Conservation (phyloP, 2,113 vertebrate genomes). For the Mirounga angustirostris region DNA sequence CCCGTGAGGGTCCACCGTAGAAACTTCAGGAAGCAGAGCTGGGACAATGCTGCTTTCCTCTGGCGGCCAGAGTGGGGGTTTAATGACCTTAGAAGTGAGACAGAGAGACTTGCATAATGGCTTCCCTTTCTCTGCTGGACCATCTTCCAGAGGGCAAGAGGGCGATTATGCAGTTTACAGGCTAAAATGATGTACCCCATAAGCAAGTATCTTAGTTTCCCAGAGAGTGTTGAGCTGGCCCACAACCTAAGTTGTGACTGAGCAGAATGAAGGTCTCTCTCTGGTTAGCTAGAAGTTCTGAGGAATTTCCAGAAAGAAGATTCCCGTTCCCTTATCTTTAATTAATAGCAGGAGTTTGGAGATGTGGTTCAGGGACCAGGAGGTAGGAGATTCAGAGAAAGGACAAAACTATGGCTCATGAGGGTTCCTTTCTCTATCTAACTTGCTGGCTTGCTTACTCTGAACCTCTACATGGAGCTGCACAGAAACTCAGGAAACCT, state of each 20-base stretch:
- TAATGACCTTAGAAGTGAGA: not conserved
- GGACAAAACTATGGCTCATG: not conserved
- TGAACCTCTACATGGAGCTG: not conserved
- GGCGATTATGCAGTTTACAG: not conserved
- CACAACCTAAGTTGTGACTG: not conserved
- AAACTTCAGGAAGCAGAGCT: not conserved
- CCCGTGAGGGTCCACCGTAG: not conserved
- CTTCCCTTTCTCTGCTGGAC: not conserved
- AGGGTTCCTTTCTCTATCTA: not conserved
- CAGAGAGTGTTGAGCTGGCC: not conserved
- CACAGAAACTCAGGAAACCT: not conserved
- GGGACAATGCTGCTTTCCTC: not conserved
- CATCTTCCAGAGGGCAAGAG: not conserved
- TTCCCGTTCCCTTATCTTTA: not conserved
- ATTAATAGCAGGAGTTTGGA: not conserved
- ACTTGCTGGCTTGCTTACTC: not conserved
- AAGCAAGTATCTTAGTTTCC: not conserved
- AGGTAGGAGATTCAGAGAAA: not conserved
- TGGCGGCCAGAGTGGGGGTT: not conserved
- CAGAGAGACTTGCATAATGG: not conserved
- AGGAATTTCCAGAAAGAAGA: not conserved
- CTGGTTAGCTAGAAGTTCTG: not conserved
- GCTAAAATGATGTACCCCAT: not conserved
- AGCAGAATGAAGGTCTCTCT: not conserved
- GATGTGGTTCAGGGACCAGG: not conserved